Evolutionary conservation across 2,113 vertebrate genomes (phyloP), one percentile per base, ranked within the genome.

Genomic region (Mugil cephalus): DNA sequence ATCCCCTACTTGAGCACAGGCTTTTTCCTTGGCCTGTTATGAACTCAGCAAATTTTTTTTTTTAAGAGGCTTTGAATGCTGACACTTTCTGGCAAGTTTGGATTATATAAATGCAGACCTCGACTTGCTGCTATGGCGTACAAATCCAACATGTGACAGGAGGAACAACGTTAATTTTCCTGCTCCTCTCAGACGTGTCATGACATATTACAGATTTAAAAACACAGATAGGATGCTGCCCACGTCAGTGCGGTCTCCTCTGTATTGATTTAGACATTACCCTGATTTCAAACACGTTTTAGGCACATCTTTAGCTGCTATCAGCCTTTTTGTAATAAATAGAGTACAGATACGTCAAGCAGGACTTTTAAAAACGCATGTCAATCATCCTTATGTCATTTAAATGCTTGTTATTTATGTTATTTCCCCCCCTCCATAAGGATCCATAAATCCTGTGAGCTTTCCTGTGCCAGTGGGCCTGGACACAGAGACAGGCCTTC

Each of bases 1-100:
- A 77, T 86, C 65, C 65, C 83, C 79, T 83, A 82, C 83, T 80
- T 69, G 21, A 82, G 76, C 48, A 1, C 67, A 77, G 85, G 89
- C 85, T 68, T 72, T 61, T 39, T 77, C 43, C 69, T 66, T 17
- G 77, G 77, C 83, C 81, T 82, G 12, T 72, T 39, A 82, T 83
- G 76, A 88, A 76, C 76, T 86, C 81, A 86, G 86, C 84, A 85
- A 0, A 68, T 84, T 84, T 55, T 79, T 36, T 65, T 84, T 84
- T 55, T 79, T 36, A 69, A 58, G 24, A 68, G 51, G 69, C 56
- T 63, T 45, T 50, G 7, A 61, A 10, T 21, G 19, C 58, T 21
- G 59, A 79, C 75, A 63, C 60, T 71, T 69, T 63, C 12, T 65
- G 45, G 72, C 54, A 56, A 42, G 35, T 74, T 65, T 69, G 45